Evolutionary conservation across 2,113 vertebrate genomes (phyloP).

Genomic region (Mugil cephalus): DNA sequence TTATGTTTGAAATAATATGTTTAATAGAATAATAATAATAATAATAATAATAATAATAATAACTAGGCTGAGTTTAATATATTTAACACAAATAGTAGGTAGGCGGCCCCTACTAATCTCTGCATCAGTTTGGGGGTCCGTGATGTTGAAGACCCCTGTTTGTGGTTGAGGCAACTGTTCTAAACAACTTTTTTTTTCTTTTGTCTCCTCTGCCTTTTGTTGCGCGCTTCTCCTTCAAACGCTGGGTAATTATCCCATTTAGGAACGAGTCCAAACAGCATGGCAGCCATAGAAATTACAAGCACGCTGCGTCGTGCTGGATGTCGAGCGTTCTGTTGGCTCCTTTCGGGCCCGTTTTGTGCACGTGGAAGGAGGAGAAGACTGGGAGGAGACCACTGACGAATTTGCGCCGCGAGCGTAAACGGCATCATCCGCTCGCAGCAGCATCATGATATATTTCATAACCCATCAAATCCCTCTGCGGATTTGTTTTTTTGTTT

Average conservation of each 20-base stretch:
- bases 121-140: too few relatives aligned
- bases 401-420: conserved; percentile 7
- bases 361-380: conserved; percentile 7
- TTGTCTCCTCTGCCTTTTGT: conserved; percentile 38
- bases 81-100: too few relatives aligned
- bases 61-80: too few relatives aligned
- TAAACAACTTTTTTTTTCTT: conserved; percentile 16
- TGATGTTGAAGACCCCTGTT: too few relatives aligned
- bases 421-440: conserved; percentile 13
- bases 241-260: conserved; percentile 69
- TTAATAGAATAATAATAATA: too few relatives aligned
- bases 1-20: too few relatives aligned
- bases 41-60: too few relatives aligned
- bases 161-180: conserved; percentile 22
- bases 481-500: not conserved
- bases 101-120: too few relatives aligned
- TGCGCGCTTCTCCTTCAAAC: conserved; percentile 26
- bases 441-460: conserved; percentile 3
- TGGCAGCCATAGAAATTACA: conserved; percentile 53
- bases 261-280: conserved; percentile 52
- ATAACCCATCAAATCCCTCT: conserved; percentile 9
- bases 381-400: conserved; percentile 7
- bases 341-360: conserved; percentile 19
- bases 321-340: conserved; percentile 37
- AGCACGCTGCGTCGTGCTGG: conserved; percentile 41